These are phyloP conservation scores for Cariama cristata DNA, from an alignment of 2,113 vertebrate species.

Conservation along the genomic window DNA sequence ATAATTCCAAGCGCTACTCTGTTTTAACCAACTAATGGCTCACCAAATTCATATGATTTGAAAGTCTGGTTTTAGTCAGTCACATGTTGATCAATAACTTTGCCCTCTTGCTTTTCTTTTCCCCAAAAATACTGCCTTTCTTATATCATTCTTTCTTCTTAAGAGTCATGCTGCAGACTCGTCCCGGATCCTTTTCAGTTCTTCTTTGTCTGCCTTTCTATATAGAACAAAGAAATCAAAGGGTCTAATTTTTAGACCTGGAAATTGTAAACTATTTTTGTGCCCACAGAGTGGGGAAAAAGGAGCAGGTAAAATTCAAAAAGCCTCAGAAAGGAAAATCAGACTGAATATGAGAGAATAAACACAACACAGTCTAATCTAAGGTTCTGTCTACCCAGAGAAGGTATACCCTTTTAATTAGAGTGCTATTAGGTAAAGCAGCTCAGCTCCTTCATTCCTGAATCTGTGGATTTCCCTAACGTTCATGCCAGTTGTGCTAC, in stretches of 20 bases:
- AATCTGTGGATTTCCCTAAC: neutral
- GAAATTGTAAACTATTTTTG: neutral
- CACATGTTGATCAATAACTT: neutral
- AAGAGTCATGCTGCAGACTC: neutral
- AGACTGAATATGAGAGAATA: neutral
- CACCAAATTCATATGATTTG: neutral
- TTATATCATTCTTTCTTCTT: neutral
- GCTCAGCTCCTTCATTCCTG: neutral
- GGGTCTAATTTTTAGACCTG: neutral
- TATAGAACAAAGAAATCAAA: neutral
- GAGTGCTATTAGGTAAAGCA: neutral
- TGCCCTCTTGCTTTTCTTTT: neutral
- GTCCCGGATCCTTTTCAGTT: neutral
- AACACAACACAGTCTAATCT: neutral
- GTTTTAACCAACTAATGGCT: neutral
- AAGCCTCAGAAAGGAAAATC: neutral
- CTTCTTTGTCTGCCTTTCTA: neutral
- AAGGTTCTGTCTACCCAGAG: neutral
- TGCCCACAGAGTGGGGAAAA: neutral
- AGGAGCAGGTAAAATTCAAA: neutral
- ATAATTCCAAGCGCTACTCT: neutral
- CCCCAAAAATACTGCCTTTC: neutral
- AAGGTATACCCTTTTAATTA: neutral
- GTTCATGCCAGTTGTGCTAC: neutral
- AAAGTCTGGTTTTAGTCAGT: constrained; percentile 22